Conservation (phyloP, 2,888 invertebrate genomes). For the Tetrapedia diversipes region DNA sequence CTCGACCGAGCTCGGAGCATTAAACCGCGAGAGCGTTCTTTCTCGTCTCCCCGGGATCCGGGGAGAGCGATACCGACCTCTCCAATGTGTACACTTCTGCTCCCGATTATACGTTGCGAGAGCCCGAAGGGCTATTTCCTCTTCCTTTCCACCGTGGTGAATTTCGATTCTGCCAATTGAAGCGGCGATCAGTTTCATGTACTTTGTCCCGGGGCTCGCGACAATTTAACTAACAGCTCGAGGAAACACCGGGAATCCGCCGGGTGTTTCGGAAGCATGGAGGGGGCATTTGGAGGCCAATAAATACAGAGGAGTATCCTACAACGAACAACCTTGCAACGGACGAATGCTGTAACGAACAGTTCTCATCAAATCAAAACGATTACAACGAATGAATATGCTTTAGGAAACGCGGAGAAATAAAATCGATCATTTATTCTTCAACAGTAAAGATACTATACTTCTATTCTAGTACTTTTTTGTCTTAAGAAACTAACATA, state of each 20-base stretch:
- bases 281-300: background rate
- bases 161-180: conserved; percentile 59
- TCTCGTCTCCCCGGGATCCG: conserved; percentile 65
- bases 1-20: conserved; percentile 77
- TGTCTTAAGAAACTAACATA: too few relatives aligned
- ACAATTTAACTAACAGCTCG: conserved; percentile 29
- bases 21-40: conserved; percentile 76
- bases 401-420: too few relatives aligned
- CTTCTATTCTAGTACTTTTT: too few relatives aligned
- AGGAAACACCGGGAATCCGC: background rate
- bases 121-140: conserved; percentile 51
- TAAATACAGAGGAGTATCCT: too few relatives aligned
- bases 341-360: too few relatives aligned
- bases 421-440: too few relatives aligned
- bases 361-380: too few relatives aligned
- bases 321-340: too few relatives aligned
- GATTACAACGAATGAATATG: too few relatives aligned
- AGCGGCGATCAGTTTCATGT: conserved; percentile 32
- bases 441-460: too few relatives aligned
- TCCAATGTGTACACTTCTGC: conserved; percentile 64
- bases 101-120: conserved; percentile 61
- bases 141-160: conserved; percentile 30
- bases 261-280: too few relatives aligned
- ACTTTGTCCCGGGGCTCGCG: background rate
- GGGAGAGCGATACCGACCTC: conserved; percentile 57